Conservation (phyloP, 2,888 invertebrate genomes). For the Entomobrya multifasciata region DNA sequence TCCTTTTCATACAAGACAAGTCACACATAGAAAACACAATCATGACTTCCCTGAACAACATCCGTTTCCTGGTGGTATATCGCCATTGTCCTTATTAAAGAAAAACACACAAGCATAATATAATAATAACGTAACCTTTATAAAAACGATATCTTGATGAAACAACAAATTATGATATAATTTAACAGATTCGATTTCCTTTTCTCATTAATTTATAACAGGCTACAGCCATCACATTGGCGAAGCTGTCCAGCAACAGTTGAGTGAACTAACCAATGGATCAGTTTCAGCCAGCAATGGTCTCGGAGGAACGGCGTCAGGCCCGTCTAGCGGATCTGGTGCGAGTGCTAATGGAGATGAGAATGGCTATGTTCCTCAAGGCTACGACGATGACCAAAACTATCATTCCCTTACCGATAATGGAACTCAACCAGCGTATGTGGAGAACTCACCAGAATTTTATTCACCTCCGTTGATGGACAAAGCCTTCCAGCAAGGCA, state of each 20-base stretch:
- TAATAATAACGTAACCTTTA: slow-evolving; percentile 3
- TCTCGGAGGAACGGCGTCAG: slow-evolving; percentile 80
- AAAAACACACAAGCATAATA: not conserved
- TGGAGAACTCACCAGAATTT: slow-evolving; percentile 88
- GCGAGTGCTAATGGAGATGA: slow-evolving; percentile 78
- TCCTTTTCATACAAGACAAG: slow-evolving; percentile 5
- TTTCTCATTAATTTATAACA: slow-evolving; percentile 73
- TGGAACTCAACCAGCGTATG: slow-evolving; percentile 82
- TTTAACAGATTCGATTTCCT: slow-evolving; percentile 41
- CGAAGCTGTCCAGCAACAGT: slow-evolving; percentile 81
- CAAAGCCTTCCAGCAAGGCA: slow-evolving; percentile 83
- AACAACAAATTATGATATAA: not conserved
- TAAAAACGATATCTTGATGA: not conserved
- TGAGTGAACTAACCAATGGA: slow-evolving; percentile 80
- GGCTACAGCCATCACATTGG: slow-evolving; percentile 81
- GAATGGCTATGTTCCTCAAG: slow-evolving; percentile 81
- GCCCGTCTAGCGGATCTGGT: slow-evolving; percentile 78
- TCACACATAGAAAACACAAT: slow-evolving; percentile 14
- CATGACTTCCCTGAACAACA: slow-evolving; percentile 57
- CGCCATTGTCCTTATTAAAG: slow-evolving; percentile 15
- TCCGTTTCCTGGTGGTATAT: slow-evolving; percentile 60
- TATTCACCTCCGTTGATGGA: slow-evolving; percentile 84
- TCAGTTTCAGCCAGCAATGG: slow-evolving; percentile 78
- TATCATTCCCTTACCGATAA: slow-evolving; percentile 84
- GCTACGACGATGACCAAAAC: slow-evolving; percentile 84